Evolutionary conservation across 2,113 vertebrate genomes (phyloP).

Genomic region (Chionodraco myersi): DNA sequence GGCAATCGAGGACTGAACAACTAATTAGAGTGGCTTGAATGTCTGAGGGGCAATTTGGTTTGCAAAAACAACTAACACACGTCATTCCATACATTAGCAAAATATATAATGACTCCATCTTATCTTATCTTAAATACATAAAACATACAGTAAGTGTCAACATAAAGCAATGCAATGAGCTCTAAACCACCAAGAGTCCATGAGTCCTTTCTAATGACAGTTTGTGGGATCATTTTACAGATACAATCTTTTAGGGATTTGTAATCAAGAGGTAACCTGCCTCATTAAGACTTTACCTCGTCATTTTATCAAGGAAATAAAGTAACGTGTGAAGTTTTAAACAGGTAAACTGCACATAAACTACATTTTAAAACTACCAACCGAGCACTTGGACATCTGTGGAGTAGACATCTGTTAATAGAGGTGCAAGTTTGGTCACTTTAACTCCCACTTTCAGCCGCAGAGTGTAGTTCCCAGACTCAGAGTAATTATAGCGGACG

Average conservation of each 20-base stretch:
- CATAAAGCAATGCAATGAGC: too few species aligned
- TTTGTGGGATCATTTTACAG: too few species aligned
- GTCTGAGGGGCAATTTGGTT: too few species aligned
- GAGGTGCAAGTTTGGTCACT: slow-evolving; percentile 60
- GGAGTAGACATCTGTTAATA: slow-evolving; percentile 83
- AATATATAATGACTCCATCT: too few species aligned
- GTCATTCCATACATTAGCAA: too few species aligned
- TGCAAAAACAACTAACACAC: too few species aligned
- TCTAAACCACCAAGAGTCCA: too few species aligned
- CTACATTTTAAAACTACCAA: slow-evolving; percentile 56
- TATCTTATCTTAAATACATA: too few species aligned
- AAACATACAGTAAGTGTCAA: too few species aligned
- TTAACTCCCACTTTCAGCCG: slow-evolving; percentile 82
- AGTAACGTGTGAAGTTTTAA: neutral
- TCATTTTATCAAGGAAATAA: neutral
- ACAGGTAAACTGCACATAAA: neutral
- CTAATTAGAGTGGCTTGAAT: neutral
- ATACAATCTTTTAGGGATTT: neutral
- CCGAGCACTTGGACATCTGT: slow-evolving; percentile 85
- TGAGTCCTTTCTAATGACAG: too few species aligned
- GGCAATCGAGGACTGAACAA: neutral
- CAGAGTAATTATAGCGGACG: slow-evolving; percentile 83
- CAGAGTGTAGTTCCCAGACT: slow-evolving; percentile 82
- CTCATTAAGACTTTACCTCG: too few species aligned
- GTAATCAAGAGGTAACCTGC: too few species aligned